Percentiles rank a stretch among this genome's conserved stretches.
Conservation (phyloP, 2,113 vertebrate species). For the Ctenomys sociabilis region DNA sequence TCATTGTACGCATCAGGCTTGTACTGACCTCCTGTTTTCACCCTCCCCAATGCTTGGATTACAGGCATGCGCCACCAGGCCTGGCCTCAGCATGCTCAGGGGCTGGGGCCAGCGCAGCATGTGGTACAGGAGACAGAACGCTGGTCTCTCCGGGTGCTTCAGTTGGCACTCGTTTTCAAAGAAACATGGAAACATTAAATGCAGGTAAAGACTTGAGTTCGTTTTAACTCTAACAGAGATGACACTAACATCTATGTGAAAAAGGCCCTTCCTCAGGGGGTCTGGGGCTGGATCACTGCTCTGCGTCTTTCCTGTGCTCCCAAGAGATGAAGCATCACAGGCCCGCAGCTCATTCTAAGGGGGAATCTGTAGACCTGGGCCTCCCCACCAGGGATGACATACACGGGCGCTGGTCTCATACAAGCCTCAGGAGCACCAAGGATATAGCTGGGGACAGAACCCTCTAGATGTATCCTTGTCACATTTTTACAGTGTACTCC, state of each 20-base stretch:
- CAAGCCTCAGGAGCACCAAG: neutral
- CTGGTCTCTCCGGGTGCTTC: too few relatives aligned
- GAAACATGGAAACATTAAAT: neutral
- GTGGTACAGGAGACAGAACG: too few relatives aligned
- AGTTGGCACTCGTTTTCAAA: neutral
- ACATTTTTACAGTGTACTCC: neutral
- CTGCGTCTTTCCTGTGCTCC: neutral
- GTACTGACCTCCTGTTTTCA: too few relatives aligned
- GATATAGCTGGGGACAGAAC: too few relatives aligned
- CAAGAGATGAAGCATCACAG: neutral
- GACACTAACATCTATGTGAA: neutral
- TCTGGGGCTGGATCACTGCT: neutral
- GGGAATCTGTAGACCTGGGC: neutral
- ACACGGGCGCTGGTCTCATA: neutral
- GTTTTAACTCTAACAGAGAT: neutral
- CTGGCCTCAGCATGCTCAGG: too few relatives aligned
- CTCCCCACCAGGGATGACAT: neutral
- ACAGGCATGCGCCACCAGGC: too few relatives aligned
- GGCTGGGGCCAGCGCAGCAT: too few relatives aligned
- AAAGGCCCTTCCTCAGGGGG: neutral
- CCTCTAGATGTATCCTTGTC: neutral
- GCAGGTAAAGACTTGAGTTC: neutral
- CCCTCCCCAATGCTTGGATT: too few relatives aligned
- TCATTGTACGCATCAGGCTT: too few relatives aligned
- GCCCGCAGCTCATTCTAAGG: accelerated